Percentiles rank a stretch among this genome's conserved stretches.
Conservation (phyloP, 2,797 vertebrate genomes). For the Syncerus caffer region DNA sequence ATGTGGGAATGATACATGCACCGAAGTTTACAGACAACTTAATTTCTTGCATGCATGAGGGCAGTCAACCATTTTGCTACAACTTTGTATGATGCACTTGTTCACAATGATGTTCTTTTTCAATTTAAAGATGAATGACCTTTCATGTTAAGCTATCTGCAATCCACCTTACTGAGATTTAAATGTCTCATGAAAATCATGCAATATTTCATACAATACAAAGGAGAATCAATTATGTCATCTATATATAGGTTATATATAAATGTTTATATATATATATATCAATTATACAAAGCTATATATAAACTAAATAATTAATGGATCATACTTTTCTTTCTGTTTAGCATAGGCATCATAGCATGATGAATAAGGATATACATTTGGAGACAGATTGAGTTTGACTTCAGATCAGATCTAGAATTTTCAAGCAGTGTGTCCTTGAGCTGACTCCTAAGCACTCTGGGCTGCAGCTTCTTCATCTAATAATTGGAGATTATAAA, state of each 20-base stretch:
- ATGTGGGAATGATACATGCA: neutral
- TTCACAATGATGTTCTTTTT: neutral
- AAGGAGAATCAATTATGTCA: neutral
- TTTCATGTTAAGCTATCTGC: slow-evolving; percentile 12
- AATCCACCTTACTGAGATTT: neutral
- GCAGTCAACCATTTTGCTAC: neutral
- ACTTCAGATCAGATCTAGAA: neutral
- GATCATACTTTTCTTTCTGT: neutral
- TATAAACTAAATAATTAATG: neutral
- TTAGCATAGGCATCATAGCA: neutral
- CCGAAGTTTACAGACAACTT: neutral
- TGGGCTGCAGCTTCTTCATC: neutral
- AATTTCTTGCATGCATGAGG: neutral
- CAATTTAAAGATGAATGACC: neutral
- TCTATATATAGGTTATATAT: neutral
- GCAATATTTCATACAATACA: neutral
- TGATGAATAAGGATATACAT: neutral
- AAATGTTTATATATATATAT: neutral
- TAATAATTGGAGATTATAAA: neutral
- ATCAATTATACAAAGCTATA: neutral
- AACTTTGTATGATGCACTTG: neutral
- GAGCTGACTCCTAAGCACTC: neutral
- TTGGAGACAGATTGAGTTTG: neutral
- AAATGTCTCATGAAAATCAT: slow-evolving; percentile 1
- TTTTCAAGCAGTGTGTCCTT: neutral